Percentiles rank a stretch among this genome's conserved stretches.
phyloP scores from a whole-genome alignment of 2,888 invertebrate genomes.

The Melanophora roralis region DNA sequence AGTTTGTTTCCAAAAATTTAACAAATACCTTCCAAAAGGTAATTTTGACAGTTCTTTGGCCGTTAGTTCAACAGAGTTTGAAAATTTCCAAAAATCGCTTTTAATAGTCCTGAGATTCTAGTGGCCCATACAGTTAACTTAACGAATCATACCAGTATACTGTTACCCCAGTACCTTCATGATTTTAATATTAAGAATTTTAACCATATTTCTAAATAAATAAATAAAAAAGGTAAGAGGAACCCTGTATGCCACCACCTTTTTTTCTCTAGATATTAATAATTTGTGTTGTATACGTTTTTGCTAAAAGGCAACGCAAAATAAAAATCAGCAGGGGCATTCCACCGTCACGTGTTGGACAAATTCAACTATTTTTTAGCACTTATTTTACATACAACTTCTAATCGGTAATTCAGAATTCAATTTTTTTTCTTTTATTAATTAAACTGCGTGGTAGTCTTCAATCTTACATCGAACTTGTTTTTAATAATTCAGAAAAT shows the following conservation, averaged over 20 bases:
- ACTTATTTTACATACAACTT: no score
- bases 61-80: slow-evolving; percentile 9
- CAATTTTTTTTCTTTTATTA: no score
- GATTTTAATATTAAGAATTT: slow-evolving; percentile 9
- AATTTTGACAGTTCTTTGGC: background rate
- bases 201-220: background rate
- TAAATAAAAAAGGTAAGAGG: background rate
- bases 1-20: background rate
- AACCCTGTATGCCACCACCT: background rate
- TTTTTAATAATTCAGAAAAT: no score
- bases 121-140: slow-evolving; percentile 21
- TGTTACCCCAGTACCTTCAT: slow-evolving; percentile 12
- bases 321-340: background rate
- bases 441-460: no score
- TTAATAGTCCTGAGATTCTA: slow-evolving; percentile 22
- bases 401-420: no score
- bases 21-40: background rate
- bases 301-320: slow-evolving; percentile 1
- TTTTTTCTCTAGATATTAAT: background rate
- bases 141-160: slow-evolving; percentile 1
- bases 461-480: no score
- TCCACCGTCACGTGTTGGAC: no score
- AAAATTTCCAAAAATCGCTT: slow-evolving; percentile 14
- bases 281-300: background rate
- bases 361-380: no score